Percentiles rank a stretch among this genome's conserved stretches.
phyloP scores from a whole-genome alignment of 2,888 invertebrate species.

The Emmelina monodactyla region DNA sequence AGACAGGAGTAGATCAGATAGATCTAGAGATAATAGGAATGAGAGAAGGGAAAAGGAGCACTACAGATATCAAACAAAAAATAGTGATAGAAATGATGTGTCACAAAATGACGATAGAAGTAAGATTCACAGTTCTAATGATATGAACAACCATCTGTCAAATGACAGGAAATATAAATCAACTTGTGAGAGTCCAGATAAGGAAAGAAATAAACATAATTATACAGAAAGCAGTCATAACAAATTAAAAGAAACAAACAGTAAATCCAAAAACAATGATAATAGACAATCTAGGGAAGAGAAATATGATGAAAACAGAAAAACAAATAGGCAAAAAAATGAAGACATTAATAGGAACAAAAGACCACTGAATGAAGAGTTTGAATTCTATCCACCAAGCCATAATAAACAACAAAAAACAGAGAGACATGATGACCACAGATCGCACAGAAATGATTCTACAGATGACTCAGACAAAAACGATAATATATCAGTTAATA shows the following conservation, averaged over 20 bases:
- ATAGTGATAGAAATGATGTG: slow-evolving; percentile 4
- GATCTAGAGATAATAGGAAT: slow-evolving; percentile 5
- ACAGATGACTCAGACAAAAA: not conserved
- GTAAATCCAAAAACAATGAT: not conserved
- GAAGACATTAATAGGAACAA: slow-evolving; percentile 9
- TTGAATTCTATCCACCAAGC: too few species aligned
- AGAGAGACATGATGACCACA: too few species aligned
- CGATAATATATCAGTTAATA: slow-evolving; percentile 6
- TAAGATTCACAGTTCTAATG: not conserved
- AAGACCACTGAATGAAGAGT: too few species aligned
- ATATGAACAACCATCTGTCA: not conserved
- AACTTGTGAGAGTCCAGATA: not conserved
- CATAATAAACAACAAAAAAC: too few species aligned
- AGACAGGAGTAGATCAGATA: slow-evolving; percentile 9
- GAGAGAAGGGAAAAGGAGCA: not conserved
- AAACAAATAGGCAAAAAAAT: not conserved
- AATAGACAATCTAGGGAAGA: not conserved
- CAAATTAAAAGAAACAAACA: not conserved
- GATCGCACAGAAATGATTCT: too few species aligned
- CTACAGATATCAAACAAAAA: slow-evolving; percentile 6
- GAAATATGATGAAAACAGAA: not conserved
- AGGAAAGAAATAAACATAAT: not conserved
- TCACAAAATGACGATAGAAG: slow-evolving; percentile 1
- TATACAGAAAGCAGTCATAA: not conserved
- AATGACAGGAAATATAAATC: not conserved